Evolutionary conservation across 2,113 vertebrate species (phyloP), one percentile per base, ranked within the genome.

Genomic region (Megatriorchis doriae): DNA sequence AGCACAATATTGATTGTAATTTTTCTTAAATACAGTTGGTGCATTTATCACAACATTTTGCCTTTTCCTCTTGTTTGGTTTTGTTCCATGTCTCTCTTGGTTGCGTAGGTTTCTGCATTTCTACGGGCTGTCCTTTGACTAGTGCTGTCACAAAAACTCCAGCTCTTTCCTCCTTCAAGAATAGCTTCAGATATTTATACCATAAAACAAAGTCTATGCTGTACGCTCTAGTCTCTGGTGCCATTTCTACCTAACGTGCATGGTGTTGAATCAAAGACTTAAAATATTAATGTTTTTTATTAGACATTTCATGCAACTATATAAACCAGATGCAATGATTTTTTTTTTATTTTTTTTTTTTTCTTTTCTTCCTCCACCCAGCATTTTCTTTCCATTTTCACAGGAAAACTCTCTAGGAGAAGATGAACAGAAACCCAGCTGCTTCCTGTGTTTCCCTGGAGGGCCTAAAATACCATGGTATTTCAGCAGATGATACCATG

Each of bases 31-130:
- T 94, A 94, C 91, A 91, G 96, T 96, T 96, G 94, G 93, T 86
- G 10, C n/a, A 45, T 97, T 97, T 94, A 96, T 94, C 87, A 96
- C 81, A 95, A 95, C 73, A 86, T 96, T 97, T 95, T 96, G 95
- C 93, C 78, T 97, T 94, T 97, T 89, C 58, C 45, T 94, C 90
- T 63, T 67, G 40, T 88, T 96, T 95, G 90, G 65, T 78, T 92
- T 92, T 2, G 3, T 96, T 96, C 93, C 95, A 90, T 66, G 59
- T 81, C 78, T 77, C 63, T 85, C 87, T 90, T 79, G 26, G 13
- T 90, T 95, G 93, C 29, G 45, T 97, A 95, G 96, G 96, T 77
- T 93, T 93, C 85, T 96, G 55, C 6, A 2, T 95, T 95, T 93
- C 87, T 83, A n/a, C 3, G 72, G 94, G 59, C 66, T 93, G 77